phyloP scores from a whole-genome alignment of 2,113 vertebrate genomes.

The Madoqua kirkii region DNA sequence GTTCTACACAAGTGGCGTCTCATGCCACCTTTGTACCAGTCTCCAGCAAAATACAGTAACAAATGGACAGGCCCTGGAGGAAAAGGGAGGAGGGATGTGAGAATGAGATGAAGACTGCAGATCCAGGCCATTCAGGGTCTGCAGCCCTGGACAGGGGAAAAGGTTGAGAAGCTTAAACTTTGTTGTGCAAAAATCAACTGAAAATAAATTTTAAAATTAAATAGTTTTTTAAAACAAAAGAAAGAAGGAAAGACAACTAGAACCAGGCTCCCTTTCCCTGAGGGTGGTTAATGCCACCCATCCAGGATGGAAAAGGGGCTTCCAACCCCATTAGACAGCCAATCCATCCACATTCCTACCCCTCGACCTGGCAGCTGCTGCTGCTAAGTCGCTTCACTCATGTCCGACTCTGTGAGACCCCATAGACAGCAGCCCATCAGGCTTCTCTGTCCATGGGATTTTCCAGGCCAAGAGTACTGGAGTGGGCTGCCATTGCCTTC shows the following conservation, averaged over 20 bases:
- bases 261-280: slow-evolving; percentile 49
- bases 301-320: not conserved
- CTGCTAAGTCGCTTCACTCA: no score
- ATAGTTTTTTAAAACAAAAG: slow-evolving; percentile 4
- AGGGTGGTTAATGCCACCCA: not conserved
- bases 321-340: not conserved
- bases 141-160: slow-evolving; percentile 40
- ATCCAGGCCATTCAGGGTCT: slow-evolving; percentile 38
- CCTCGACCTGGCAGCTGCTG: not conserved
- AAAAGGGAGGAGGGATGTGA: not conserved
- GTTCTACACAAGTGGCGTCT: slow-evolving; percentile 82
- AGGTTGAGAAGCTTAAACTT: slow-evolving; percentile 69
- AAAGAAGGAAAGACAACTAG: not conserved
- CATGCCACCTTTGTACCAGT: slow-evolving; percentile 76
- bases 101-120: not conserved
- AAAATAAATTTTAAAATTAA: slow-evolving; percentile 69
- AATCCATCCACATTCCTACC: not conserved
- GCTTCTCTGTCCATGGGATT: no score
- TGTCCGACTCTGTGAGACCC: no score
- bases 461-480: no score
- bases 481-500: no score
- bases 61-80: slow-evolving; percentile 75
- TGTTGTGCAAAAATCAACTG: slow-evolving; percentile 70
- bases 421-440: no score
- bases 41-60: slow-evolving; percentile 80